These are phyloP conservation scores for Atherix ibis DNA, from an alignment of 2,888 invertebrate genomes.

Conservation along the genomic window DNA sequence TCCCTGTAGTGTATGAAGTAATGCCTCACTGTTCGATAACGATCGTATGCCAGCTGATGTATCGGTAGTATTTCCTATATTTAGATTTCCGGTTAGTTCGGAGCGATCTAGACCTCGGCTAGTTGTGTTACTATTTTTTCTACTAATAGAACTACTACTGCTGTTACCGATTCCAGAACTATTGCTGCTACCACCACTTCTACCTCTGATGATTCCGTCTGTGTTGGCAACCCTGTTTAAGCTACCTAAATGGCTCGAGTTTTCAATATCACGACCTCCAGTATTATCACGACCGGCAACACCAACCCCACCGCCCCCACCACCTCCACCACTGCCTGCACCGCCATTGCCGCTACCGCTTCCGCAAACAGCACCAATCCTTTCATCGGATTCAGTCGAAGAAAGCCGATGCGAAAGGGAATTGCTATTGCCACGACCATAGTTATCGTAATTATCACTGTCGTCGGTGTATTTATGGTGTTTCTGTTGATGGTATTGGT, in stretches of 20 bases:
- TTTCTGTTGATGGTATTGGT: constrained; percentile 6
- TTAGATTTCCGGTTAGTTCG: too few relatives aligned
- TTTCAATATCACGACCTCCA: background rate
- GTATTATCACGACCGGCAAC: background rate
- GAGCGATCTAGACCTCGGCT: too few relatives aligned
- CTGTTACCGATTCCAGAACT: too few relatives aligned
- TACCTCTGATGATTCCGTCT: background rate
- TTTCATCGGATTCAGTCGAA: background rate
- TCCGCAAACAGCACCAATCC: background rate
- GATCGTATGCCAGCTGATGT: constrained; percentile 4
- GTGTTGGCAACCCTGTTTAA: background rate
- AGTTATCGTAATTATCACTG: background rate
- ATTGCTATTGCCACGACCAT: too few relatives aligned
- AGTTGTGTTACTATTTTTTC: constrained; percentile 3
- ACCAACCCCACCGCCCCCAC: background rate
- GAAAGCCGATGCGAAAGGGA: too few relatives aligned
- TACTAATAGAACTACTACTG: constrained; percentile 2
- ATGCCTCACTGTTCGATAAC: constrained; percentile 9
- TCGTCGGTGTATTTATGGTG: constrained; percentile 6
- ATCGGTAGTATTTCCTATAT: constrained; percentile 1
- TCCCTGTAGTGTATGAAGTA: constrained; percentile 14
- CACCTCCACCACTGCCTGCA: constrained; percentile 12
- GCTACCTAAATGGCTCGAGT: too few relatives aligned
- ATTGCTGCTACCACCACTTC: background rate
- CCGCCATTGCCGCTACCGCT: constrained; percentile 6